Evolutionary conservation across 2,888 invertebrate genomes (phyloP).

Genomic region (Erynnis tages): DNA sequence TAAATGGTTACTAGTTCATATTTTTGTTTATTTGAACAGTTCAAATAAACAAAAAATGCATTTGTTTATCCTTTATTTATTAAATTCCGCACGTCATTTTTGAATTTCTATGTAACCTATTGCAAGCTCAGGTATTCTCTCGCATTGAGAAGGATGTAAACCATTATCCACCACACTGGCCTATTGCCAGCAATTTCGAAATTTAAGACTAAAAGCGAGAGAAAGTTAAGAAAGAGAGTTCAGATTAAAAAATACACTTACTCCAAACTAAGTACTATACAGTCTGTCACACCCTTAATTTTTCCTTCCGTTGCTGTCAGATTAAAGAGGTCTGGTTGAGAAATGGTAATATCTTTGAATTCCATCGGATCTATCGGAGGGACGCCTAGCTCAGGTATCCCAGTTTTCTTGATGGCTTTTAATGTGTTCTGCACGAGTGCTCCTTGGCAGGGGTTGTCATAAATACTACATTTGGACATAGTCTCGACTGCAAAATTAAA

Average conservation of each 20-base stretch:
- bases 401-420: slow-evolving; percentile 38
- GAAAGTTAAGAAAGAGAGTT: too few species aligned
- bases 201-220: too few species aligned
- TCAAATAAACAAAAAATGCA: too few species aligned
- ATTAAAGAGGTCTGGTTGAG: slow-evolving; percentile 38
- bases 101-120: too few species aligned
- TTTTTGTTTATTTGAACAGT: too few species aligned
- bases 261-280: slow-evolving; percentile 43
- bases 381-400: slow-evolving; percentile 43
- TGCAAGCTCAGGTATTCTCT: too few species aligned
- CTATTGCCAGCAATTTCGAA: too few species aligned
- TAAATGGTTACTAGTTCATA: too few species aligned
- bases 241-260: slow-evolving; percentile 38
- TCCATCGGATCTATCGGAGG: slow-evolving; percentile 47
- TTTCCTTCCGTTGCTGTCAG: slow-evolving; percentile 43
- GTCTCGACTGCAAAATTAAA: slow-evolving; percentile 51
- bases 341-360: slow-evolving; percentile 39
- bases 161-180: too few species aligned
- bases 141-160: too few species aligned
- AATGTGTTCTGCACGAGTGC: slow-evolving; percentile 37
- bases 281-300: slow-evolving; percentile 46
- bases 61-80: too few species aligned
- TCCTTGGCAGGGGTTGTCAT: slow-evolving; percentile 44
- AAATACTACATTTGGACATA: slow-evolving; percentile 44
- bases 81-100: too few species aligned